These are phyloP conservation scores for Sprattus sprattus DNA, from an alignment of 2,113 vertebrate genomes.

Conservation along the genomic window DNA sequence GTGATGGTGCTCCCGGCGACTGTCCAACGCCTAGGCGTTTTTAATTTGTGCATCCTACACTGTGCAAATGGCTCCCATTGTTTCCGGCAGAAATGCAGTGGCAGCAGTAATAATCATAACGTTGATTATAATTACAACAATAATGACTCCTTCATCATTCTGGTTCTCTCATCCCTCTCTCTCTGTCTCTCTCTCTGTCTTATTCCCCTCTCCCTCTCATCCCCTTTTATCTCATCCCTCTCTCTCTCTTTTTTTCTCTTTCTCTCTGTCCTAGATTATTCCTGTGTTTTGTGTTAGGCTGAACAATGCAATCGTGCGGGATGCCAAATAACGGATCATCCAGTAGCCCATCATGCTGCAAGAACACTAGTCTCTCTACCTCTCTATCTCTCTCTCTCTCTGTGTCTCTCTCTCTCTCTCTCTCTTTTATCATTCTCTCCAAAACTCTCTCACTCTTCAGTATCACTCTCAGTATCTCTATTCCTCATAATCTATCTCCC, in stretches of 20 bases:
- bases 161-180: conserved; percentile 20
- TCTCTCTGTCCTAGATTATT: conserved; percentile 53
- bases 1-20: neutral
- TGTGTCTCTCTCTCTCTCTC: conserved; percentile 31
- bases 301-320: conserved; percentile 57
- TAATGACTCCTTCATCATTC: conserved; percentile 18
- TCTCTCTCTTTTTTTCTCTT: neutral
- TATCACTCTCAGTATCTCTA: neutral
- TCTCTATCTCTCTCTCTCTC: conserved; percentile 33
- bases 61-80: neutral
- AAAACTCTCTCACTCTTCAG: neutral
- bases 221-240: conserved; percentile 42
- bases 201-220: neutral
- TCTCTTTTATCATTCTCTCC: neutral
- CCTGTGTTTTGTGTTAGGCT: conserved; percentile 47
- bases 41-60: conserved; percentile 13
- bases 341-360: neutral
- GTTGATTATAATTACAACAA: conserved; percentile 35
- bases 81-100: conserved; percentile 14
- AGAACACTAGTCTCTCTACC: neutral
- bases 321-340: conserved; percentile 13
- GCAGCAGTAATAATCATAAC: neutral
- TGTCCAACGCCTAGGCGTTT: neutral
- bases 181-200: neutral
- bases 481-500: conserved; percentile 11